Evolutionary conservation across 1,140 invertebrate species (phyloP).

Genomic region (Lamellibrachia luymesi): DNA sequence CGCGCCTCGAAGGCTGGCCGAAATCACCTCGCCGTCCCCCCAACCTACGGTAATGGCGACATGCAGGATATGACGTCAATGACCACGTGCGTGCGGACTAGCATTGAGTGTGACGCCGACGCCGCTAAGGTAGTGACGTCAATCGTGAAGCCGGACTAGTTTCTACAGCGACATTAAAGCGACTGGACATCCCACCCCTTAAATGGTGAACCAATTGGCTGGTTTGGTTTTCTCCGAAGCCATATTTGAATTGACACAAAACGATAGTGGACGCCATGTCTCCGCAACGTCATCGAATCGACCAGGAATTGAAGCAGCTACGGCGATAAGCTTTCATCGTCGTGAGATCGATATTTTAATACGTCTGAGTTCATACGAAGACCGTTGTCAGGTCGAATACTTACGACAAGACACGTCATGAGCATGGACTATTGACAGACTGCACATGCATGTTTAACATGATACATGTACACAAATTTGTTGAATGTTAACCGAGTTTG

Average conservation of each 20-base stretch:
- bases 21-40: neutral
- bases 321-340: too few species aligned
- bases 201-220: neutral
- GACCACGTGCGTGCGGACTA: neutral
- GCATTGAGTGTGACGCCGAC: neutral
- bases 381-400: neutral
- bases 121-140: neutral
- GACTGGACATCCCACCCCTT: neutral
- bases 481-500: too few species aligned
- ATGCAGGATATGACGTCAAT: neutral
- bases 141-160: neutral
- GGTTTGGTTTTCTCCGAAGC: neutral
- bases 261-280: too few species aligned
- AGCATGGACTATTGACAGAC: neutral
- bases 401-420: neutral
- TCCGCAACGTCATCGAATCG: too few species aligned
- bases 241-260: neutral
- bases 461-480: too few species aligned
- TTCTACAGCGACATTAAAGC: neutral
- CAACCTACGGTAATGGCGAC: neutral
- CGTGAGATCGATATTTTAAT: neutral
- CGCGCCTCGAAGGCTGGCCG: neutral
- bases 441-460: too few species aligned
- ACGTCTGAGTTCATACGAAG: neutral
- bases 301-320: too few species aligned